phyloP scores from a whole-genome alignment of 2,113 vertebrate species.

The Ceuthmochares aereus region DNA sequence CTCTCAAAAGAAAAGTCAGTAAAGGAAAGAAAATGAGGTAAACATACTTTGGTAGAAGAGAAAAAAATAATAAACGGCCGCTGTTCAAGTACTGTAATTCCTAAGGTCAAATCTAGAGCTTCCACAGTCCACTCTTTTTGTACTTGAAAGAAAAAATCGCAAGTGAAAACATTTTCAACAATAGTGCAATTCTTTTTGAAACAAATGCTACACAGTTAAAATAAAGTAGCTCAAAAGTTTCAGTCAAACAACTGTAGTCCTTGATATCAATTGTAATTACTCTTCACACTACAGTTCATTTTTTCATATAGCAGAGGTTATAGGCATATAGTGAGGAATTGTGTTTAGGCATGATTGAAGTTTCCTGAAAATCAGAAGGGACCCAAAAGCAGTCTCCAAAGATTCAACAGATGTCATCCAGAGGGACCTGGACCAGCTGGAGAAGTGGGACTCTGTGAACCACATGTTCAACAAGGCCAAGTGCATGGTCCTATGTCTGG shows the following conservation, averaged over 20 bases:
- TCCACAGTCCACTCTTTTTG: not conserved
- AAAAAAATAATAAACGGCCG: not conserved
- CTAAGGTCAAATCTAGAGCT: not conserved
- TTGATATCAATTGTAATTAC: not conserved
- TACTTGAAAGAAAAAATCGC: not conserved
- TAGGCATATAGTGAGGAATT: not conserved
- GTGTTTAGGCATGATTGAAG: not conserved
- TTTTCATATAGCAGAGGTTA: not conserved
- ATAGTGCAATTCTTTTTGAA: not conserved
- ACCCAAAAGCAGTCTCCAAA: not conserved
- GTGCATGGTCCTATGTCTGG: no score
- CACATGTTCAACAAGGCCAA: no score
- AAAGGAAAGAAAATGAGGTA: not conserved
- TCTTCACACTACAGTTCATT: not conserved
- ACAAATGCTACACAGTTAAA: accelerated
- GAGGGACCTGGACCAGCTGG: no score
- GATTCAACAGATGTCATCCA: not conserved
- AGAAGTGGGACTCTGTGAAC: no score
- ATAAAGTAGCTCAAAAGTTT: not conserved
- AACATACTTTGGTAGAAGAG: not conserved
- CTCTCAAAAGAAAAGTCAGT: not conserved
- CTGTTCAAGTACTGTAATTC: not conserved
- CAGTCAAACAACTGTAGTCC: not conserved
- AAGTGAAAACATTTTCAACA: not conserved
- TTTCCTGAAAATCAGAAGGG: not conserved